Evolutionary conservation across 2,797 vertebrate species (phyloP).

Genomic region (Anguilla pacifica): DNA sequence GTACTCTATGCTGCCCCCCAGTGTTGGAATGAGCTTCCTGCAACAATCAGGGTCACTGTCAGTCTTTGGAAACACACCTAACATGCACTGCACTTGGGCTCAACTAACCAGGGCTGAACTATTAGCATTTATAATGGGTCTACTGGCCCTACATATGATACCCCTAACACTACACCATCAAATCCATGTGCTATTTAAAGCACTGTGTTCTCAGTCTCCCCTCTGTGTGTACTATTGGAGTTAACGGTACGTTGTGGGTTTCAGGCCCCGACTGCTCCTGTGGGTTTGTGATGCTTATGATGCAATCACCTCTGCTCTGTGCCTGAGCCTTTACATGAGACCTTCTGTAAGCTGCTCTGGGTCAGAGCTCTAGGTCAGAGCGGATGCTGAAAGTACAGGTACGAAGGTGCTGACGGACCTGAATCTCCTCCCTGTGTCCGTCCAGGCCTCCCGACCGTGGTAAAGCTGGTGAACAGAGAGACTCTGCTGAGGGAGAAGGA

Average conservation of each 20-base stretch:
- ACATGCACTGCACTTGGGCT: neutral
- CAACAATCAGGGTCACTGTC: neutral
- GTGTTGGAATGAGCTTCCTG: neutral
- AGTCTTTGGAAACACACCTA: neutral
- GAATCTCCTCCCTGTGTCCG: constrained; percentile 28
- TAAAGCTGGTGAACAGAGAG: constrained; percentile 91
- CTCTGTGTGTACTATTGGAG: neutral
- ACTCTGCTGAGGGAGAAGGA: constrained; percentile 86
- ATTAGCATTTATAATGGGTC: neutral
- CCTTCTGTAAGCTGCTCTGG: no score
- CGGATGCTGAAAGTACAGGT: no score
- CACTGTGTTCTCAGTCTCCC: neutral
- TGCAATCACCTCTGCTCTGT: neutral
- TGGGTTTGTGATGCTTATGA: neutral
- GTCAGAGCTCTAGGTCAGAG: no score
- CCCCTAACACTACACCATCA: neutral
- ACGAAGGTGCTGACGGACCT: neutral
- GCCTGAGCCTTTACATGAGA: neutral
- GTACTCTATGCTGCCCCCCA: neutral
- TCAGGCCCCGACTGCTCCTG: neutral
- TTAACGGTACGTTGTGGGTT: neutral
- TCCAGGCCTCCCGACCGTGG: constrained; percentile 88
- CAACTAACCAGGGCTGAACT: neutral
- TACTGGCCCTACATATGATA: neutral
- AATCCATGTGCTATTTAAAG: neutral